A percentile compares a stretch with the other conserved stretches of the same genome.
These are phyloP conservation scores for Piscicola geometra DNA, from an alignment of 2,888 invertebrate species.

Conservation along the genomic window DNA sequence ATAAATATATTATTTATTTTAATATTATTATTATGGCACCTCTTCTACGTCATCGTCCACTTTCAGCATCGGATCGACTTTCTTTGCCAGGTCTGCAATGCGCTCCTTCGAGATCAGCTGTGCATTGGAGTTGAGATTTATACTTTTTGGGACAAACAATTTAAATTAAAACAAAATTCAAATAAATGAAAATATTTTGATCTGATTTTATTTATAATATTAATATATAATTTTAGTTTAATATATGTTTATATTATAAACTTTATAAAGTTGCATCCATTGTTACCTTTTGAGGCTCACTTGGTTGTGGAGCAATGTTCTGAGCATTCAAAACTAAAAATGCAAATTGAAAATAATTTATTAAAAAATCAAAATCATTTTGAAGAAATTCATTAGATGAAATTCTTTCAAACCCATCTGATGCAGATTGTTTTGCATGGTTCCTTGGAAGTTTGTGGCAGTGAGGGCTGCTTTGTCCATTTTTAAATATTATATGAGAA, in stretches of 20 bases:
- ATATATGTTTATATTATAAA: too few relatives aligned
- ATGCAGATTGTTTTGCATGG: neutral
- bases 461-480: too few relatives aligned
- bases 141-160: neutral
- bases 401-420: neutral
- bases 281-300: too few relatives aligned
- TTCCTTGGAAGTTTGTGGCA: neutral
- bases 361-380: too few relatives aligned
- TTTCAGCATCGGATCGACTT: slow-evolving; percentile 6
- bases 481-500: too few relatives aligned
- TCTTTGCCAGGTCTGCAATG: neutral
- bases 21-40: neutral
- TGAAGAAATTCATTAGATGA: neutral
- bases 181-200: too few relatives aligned
- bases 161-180: neutral
- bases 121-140: neutral
- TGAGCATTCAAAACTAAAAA: neutral
- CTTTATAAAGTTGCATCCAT: too few relatives aligned
- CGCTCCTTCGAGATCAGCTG: slow-evolving; percentile 7
- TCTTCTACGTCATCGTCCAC: slow-evolving; percentile 6
- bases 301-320: neutral
- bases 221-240: too few relatives aligned
- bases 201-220: too few relatives aligned
- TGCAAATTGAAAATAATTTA: neutral
- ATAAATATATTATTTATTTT: neutral